A percentile compares a stretch with the other conserved stretches of the same genome.
Conservation (phyloP, 2,888 invertebrate genomes). For the Xestia sexstrigata region DNA sequence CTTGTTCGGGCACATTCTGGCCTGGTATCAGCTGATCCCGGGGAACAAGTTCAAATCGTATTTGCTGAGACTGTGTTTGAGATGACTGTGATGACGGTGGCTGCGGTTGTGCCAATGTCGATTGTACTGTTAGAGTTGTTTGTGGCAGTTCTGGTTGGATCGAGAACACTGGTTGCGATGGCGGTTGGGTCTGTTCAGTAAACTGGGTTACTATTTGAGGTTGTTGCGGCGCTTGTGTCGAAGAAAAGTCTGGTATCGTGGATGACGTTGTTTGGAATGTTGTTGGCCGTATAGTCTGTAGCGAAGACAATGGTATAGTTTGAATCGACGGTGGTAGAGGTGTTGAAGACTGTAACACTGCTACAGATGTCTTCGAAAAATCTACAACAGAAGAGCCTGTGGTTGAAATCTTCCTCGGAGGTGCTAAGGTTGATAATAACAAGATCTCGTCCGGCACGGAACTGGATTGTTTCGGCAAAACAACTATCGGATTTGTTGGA, state of each 20-base stretch:
- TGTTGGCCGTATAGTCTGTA: slow-evolving; percentile 22
- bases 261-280: slow-evolving; percentile 29
- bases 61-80: slow-evolving; percentile 52
- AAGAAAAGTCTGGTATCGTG: slow-evolving; percentile 18
- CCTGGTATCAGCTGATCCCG: slow-evolving; percentile 22
- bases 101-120: slow-evolving; percentile 15
- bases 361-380: slow-evolving; percentile 36
- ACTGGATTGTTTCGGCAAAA: slow-evolving; percentile 62
- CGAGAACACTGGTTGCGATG: slow-evolving; percentile 39
- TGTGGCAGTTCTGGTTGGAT: slow-evolving; percentile 22
- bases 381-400: slow-evolving; percentile 31
- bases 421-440: slow-evolving; percentile 64
- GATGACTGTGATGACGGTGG: slow-evolving; percentile 35
- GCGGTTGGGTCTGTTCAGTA: slow-evolving; percentile 42
- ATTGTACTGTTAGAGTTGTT: slow-evolving; percentile 42
- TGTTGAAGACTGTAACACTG: slow-evolving; percentile 48
- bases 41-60: slow-evolving; percentile 45
- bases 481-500: slow-evolving; percentile 77
- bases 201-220: slow-evolving; percentile 48
- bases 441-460: slow-evolving; percentile 53
- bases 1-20: slow-evolving; percentile 33
- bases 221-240: slow-evolving; percentile 38
- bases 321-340: slow-evolving; percentile 41
- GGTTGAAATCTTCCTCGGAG: slow-evolving; percentile 54
- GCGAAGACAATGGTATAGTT: slow-evolving; percentile 26